These are phyloP conservation scores for Elgonia sp. DNA, from an alignment of 2,888 invertebrate genomes.

Conservation along the genomic window DNA sequence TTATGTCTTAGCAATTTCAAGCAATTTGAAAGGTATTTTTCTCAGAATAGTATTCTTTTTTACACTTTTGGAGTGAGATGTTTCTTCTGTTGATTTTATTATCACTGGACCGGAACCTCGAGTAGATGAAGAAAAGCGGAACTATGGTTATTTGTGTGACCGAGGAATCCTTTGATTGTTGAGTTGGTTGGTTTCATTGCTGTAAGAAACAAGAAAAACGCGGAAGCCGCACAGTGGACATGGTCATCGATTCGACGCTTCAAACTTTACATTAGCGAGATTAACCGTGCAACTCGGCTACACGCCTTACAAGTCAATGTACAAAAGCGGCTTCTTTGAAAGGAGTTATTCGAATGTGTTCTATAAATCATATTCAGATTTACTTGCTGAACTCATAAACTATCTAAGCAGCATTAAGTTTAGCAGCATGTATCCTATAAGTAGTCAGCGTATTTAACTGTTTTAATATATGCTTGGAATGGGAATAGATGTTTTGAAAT, in stretches of 20 bases:
- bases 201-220: conserved; percentile 51
- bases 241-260: conserved; percentile 66
- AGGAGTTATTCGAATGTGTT: conserved; percentile 73
- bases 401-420: conserved; percentile 74
- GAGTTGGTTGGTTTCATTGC: conserved; percentile 33
- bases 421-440: conserved; percentile 68
- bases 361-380: conserved; percentile 83
- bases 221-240: conserved; percentile 74
- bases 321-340: conserved; percentile 67
- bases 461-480: conserved; percentile 43
- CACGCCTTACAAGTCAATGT: conserved; percentile 76
- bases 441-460: conserved; percentile 44
- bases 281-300: conserved; percentile 77
- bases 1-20: too few species aligned
- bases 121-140: conserved; percentile 37
- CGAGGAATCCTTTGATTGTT: conserved; percentile 28
- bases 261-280: conserved; percentile 75
- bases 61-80: conserved; percentile 9
- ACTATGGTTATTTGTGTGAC: conserved; percentile 48
- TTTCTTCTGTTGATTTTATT: conserved; percentile 20
- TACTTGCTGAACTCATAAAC: conserved; percentile 81
- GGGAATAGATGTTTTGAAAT: neutral
- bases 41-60: too few species aligned
- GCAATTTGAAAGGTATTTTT: too few species aligned
- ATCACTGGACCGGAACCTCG: conserved; percentile 46